Base-by-base conservation (phyloP, 2,113 vertebrate genomes). In the Paralichthys olivaceus region DNA sequence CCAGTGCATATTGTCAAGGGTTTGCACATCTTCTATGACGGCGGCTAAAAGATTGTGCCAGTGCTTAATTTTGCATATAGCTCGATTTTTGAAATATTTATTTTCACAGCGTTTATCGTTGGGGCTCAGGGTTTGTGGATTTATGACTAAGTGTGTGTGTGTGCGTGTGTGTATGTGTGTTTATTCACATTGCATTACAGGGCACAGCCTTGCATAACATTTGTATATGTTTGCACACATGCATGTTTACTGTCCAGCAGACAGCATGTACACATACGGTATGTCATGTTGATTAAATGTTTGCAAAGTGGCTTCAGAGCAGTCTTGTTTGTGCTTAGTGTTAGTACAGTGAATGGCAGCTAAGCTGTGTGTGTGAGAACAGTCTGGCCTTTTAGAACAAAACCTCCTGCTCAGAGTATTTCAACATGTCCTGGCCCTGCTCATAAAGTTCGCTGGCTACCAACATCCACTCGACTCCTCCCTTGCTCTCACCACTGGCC, bases 351-450 rank as follows among this genome's bases (percentile, higher is more conserved):
- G 65, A 76, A 72, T 68, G 71, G 67, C 81, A 75, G 63, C 81
- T 64, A 34, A 77, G 78, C 79, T 77, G 76, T n/a, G 82, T 64
- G 81, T 90, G 86, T 93, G 91, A 90, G 92, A 93, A 91, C 91
- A 86, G 83, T 49, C 67, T 92, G 88, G 91, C 90, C 90, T 93
- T 93, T 93, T 66, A 70, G 86, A 90, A 91, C 89, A 93, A 93
- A 92, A 85, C 68, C 82, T 77, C 67, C 75, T 56, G 81, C 63
- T 91, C 66, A 74, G 81, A 90, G 77, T 80, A 87, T 90, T 90
- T 91, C 83, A 88, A 87, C 87, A 90, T 90, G 84, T 86, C 89
- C 80, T 78, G 81, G 68, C 56, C 47, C 54, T 51, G 83, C 90
- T 91, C 79, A 68, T 91, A 92, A 91, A 90, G 83, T 75, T 73